phyloP scores from a whole-genome alignment of 2,888 invertebrate genomes.

The Nysson spinosus region DNA sequence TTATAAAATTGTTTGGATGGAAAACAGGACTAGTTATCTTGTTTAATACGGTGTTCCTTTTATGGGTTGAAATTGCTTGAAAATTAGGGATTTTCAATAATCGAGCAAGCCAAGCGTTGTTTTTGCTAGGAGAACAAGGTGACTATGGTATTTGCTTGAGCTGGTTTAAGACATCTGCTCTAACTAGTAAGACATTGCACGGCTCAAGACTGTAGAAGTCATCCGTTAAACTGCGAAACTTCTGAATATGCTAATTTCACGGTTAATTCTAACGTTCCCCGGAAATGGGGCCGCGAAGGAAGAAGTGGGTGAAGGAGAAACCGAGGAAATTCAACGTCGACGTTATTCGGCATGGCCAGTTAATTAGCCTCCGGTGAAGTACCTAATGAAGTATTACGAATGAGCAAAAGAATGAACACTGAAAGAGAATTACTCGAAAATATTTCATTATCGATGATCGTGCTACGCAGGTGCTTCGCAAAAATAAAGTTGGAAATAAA shows the following conservation, averaged over 20 bases:
- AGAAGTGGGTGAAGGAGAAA: constrained; percentile 12
- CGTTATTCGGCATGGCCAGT: constrained; percentile 53
- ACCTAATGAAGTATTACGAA: constrained; percentile 61
- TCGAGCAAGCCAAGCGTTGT: constrained; percentile 17
- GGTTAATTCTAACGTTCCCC: constrained; percentile 65
- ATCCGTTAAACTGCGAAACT: constrained; percentile 65
- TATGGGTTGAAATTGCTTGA: background rate
- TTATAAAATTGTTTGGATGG: no score
- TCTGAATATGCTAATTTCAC: constrained; percentile 67
- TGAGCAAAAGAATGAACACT: constrained; percentile 36
- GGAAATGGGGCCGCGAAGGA: constrained; percentile 51
- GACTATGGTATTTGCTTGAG: constrained; percentile 41
- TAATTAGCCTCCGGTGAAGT: constrained; percentile 57
- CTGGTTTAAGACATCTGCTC: constrained; percentile 38
- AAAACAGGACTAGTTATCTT: no score
- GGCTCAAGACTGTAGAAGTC: constrained; percentile 49
- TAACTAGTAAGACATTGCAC: constrained; percentile 50
- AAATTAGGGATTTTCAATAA: constrained; percentile 26
- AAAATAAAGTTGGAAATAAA: no score
- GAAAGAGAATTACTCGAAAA: constrained; percentile 10
- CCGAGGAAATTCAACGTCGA: constrained; percentile 31
- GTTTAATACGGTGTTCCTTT: no score
- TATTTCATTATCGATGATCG: background rate
- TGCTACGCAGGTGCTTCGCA: no score
- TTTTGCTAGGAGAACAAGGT: constrained; percentile 32